These are phyloP conservation scores for Lepus oiostolus DNA, from an alignment of 2,797 vertebrate genomes.

Conservation along the genomic window DNA sequence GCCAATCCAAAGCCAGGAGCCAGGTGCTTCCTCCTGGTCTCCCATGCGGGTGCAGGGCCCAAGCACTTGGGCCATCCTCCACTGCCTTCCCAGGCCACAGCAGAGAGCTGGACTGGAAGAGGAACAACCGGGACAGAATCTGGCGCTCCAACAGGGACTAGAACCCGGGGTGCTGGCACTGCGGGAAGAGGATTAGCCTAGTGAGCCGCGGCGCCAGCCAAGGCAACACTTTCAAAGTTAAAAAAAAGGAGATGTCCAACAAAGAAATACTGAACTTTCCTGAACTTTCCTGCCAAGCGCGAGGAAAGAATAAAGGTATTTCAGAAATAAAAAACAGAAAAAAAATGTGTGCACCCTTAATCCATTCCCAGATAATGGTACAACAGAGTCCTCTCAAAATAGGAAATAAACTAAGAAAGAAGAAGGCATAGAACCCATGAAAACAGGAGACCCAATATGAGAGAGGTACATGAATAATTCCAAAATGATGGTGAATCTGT, in stretches of 20 bases:
- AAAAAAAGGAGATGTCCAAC: constrained; percentile 11
- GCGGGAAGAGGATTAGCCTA: too few relatives aligned
- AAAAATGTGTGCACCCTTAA: not conserved
- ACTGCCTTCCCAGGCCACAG: too few relatives aligned
- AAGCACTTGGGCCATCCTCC: too few relatives aligned
- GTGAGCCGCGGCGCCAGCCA: too few relatives aligned
- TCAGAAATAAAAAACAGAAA: not conserved
- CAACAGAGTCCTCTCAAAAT: not conserved
- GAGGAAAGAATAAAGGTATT: not conserved
- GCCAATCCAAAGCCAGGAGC: too few relatives aligned
- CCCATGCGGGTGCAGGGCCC: too few relatives aligned
- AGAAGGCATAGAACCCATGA: not conserved
- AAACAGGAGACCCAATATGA: not conserved
- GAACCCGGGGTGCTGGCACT: too few relatives aligned
- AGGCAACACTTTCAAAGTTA: not conserved
- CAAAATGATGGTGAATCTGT: not conserved
- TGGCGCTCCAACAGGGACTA: too few relatives aligned
- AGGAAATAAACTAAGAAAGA: not conserved
- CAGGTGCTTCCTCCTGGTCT: too few relatives aligned
- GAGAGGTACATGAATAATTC: not conserved
- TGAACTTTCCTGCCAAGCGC: not conserved
- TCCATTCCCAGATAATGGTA: not conserved
- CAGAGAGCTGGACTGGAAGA: too few relatives aligned
- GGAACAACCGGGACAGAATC: too few relatives aligned
- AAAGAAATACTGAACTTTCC: not conserved